phyloP scores from a whole-genome alignment of 2,113 vertebrate genomes.

The Bufo bufo region DNA sequence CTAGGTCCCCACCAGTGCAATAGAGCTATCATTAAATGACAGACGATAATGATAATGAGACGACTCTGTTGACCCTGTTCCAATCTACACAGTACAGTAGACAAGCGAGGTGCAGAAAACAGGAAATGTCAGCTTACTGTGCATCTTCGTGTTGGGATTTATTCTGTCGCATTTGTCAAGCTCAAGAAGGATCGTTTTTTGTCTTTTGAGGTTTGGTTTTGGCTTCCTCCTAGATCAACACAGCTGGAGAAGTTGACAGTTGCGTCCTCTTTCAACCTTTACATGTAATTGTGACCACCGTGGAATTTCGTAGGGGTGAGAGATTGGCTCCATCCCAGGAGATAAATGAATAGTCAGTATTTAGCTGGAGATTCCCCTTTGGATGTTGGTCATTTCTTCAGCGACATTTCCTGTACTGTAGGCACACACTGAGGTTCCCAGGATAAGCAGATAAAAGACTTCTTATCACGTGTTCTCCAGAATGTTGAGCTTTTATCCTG shows the following conservation, averaged over 20 bases:
- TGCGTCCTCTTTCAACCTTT: not conserved
- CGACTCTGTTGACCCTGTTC: too few species aligned
- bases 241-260: not conserved
- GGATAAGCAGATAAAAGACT: constrained; percentile 5
- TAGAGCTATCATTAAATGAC: too few species aligned
- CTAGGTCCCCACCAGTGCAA: too few species aligned
- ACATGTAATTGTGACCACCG: not conserved
- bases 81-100: too few species aligned
- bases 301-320: not conserved
- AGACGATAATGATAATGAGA: too few species aligned
- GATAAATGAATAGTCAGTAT: not conserved
- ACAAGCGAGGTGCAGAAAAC: too few species aligned
- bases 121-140: too few species aligned
- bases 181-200: too few species aligned
- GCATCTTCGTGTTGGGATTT: too few species aligned
- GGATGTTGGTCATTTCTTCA: not conserved
- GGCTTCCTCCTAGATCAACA: not conserved
- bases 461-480: not conserved
- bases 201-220: not conserved
- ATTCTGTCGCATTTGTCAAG: too few species aligned
- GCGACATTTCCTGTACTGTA: not conserved
- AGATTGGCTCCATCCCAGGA: not conserved
- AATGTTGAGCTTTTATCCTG: not conserved
- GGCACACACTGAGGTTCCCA: constrained; percentile 4
- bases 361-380: not conserved